Evolutionary conservation across 2,113 vertebrate species (phyloP), one percentile per base, ranked within the genome.

Genomic region (Xerus inauris): DNA sequence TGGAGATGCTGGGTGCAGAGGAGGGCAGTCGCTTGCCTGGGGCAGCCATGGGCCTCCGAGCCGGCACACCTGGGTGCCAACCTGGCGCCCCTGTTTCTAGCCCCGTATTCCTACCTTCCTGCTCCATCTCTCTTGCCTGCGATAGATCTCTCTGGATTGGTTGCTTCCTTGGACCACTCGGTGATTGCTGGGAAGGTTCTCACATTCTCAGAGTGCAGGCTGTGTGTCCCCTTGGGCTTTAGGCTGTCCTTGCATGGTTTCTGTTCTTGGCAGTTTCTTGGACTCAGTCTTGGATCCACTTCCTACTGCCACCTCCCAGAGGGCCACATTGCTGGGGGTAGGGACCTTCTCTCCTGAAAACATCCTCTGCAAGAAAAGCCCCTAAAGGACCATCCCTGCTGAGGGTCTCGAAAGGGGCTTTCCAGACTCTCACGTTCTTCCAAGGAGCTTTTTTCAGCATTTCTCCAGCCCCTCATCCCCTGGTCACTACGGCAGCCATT

Each of bases 11-110:
- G 1, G 3, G 11, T 9, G 10, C 11, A 6, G 35, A 49, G 35
- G 1, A 32, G 22, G 24, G 2, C 8, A 35, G 17, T 3, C 0
- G 4, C 38, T 19, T 38, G 38, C 12, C 51, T 26, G 26, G 47
- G 59, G 14, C 2, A 6, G 11, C 0, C 0, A 5, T 26, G 51
- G 40, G 2, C 24, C 51, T 26, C 20, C 45, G 45, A 1, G 40
- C 65, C 8, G 42, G 28, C 14, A 47, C 14, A 1, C 40, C 76
- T 16, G 11, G 24, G 10, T 26, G 40, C 38, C 35, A 45, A 13
- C 20, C 49, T 12, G 7, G 8, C n/a, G 9, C 20, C 28, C 17
- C 20, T 0, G 0, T 62, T 38, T 67, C 42, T n/a, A 6, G 19
- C 47, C 49, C 45, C 12, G 5, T 26, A 62, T 71, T 32, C 20